A percentile compares a stretch with the other conserved stretches of the same genome.
Evolutionary conservation across 2,797 vertebrate genomes (phyloP).

Genomic region (Synaphobranchus kaupii): DNA sequence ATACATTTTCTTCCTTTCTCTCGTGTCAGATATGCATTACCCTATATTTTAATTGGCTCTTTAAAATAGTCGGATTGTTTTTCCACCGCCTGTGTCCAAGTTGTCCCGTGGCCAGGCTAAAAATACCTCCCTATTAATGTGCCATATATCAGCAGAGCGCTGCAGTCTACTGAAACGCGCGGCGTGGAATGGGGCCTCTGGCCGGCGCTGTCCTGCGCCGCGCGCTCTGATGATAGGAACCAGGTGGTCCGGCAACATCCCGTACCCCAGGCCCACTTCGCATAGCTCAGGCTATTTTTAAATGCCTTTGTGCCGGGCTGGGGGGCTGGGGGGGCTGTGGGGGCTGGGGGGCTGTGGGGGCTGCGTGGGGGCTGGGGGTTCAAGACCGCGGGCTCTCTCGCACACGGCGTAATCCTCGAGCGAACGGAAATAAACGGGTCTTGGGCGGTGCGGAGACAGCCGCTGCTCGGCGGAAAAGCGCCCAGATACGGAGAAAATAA

Average conservation of each 20-base stretch:
- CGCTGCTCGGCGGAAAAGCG: background rate
- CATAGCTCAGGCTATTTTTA: constrained; percentile 48
- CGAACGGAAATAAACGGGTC: background rate
- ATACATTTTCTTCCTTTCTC: background rate
- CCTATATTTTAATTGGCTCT: constrained; percentile 40
- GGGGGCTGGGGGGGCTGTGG: background rate
- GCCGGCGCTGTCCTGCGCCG: constrained; percentile 43
- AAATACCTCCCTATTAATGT: constrained; percentile 35
- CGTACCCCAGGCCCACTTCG: constrained; percentile 39
- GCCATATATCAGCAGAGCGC: constrained; percentile 48
- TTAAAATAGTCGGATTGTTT: constrained; percentile 42
- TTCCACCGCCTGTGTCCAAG: constrained; percentile 45
- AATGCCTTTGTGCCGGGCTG: background rate
- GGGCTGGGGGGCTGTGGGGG: background rate
- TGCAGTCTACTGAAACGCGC: constrained; percentile 49
- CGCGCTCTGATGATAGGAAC: constrained; percentile 40
- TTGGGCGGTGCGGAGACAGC: background rate
- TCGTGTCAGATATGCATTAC: background rate
- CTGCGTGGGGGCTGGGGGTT: background rate
- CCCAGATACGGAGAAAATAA: background rate
- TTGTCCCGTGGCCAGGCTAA: constrained; percentile 30
- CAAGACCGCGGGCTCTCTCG: no score
- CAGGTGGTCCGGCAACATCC: constrained; percentile 30
- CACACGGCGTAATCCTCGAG: background rate
- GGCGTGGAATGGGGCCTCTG: constrained; percentile 49